phyloP scores from a whole-genome alignment of 2,888 invertebrate genomes.

The Ichneumoninae sp. region DNA sequence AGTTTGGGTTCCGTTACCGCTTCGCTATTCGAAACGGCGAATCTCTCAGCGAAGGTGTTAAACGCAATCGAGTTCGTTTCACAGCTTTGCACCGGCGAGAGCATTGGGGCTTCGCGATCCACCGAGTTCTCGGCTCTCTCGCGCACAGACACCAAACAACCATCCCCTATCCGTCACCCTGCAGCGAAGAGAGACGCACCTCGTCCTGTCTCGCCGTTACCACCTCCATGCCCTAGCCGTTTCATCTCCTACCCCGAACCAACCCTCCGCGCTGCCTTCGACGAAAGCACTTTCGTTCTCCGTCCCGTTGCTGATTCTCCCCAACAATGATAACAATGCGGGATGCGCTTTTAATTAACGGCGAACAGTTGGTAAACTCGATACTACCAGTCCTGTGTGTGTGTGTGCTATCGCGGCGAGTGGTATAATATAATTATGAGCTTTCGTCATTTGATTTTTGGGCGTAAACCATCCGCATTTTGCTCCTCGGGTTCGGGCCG shows the following conservation, averaged over 20 bases:
- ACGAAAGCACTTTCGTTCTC: constrained; percentile 54
- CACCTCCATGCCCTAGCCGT: constrained; percentile 4
- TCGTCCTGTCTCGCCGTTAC: constrained; percentile 20
- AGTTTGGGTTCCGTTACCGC: constrained; percentile 13
- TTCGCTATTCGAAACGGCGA: background rate
- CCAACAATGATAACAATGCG: constrained; percentile 65
- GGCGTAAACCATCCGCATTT: constrained; percentile 1
- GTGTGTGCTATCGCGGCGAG: constrained; percentile 9
- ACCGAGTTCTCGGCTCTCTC: background rate
- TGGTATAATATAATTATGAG: constrained; percentile 43
- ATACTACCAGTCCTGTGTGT: constrained; percentile 29
- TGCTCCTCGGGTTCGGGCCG: background rate
- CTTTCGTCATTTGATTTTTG: constrained; percentile 51
- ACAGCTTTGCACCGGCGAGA: background rate
- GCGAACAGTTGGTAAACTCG: constrained; percentile 48
- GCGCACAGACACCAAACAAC: background rate
- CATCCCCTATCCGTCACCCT: background rate
- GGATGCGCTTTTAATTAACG: constrained; percentile 66
- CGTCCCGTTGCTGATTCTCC: constrained; percentile 54
- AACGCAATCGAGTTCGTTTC: background rate
- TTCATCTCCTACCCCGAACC: constrained; percentile 1
- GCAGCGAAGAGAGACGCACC: constrained; percentile 10
- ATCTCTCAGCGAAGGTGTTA: background rate
- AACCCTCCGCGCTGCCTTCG: background rate
- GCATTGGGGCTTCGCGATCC: background rate